Conservation (phyloP, 2,888 invertebrate genomes). For the Callosobruchus maculatus region DNA sequence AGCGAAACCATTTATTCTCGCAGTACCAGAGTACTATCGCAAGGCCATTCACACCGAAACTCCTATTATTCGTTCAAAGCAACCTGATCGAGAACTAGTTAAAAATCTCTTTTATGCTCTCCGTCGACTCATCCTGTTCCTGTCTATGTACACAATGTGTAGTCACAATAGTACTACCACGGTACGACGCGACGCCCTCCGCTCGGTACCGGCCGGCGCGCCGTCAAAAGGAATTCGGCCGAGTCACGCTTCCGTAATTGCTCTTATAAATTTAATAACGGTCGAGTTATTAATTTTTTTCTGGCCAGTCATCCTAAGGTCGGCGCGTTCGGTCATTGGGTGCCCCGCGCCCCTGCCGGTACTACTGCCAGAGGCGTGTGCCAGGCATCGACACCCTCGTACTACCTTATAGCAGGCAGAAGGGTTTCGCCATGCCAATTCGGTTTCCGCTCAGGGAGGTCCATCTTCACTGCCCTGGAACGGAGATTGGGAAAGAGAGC, state of each 20-base stretch:
- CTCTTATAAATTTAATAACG: slow-evolving; percentile 18
- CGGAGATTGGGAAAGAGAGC: too few relatives aligned
- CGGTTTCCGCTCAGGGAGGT: too few relatives aligned
- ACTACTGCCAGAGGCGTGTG: not conserved
- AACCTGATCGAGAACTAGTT: not conserved
- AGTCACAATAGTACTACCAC: not conserved
- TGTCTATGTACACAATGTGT: not conserved
- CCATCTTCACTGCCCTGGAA: too few relatives aligned
- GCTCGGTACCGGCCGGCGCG: not conserved
- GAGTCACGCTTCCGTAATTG: slow-evolving; percentile 14
- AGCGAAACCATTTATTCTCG: not conserved
- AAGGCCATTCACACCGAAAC: not conserved
- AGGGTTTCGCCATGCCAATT: too few relatives aligned
- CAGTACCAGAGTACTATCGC: not conserved
- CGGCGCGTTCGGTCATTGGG: not conserved
- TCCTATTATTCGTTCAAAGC: not conserved
- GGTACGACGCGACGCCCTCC: not conserved
- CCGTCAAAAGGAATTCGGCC: not conserved
- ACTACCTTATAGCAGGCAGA: not conserved
- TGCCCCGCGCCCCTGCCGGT: not conserved
- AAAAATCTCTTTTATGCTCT: not conserved
- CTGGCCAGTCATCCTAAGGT: slow-evolving; percentile 8
- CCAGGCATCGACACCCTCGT: not conserved
- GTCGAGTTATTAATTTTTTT: slow-evolving; percentile 13
- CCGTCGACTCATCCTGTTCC: not conserved